Base-by-base conservation (phyloP, 2,888 invertebrate species). In the Anagyrus pseudococci region DNA sequence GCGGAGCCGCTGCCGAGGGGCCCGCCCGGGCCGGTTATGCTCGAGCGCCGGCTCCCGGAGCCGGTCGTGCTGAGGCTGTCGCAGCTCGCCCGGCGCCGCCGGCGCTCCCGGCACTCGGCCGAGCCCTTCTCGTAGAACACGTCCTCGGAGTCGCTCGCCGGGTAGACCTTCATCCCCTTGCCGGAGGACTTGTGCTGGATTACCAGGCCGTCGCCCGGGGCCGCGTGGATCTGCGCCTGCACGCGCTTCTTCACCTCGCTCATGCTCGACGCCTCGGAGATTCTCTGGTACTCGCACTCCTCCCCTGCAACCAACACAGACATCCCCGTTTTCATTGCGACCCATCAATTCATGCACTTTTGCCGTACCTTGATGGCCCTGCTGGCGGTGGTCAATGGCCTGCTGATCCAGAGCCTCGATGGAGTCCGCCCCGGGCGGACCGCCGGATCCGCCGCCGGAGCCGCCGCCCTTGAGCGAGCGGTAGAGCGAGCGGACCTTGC, bases 61-160 rank as follows among this genome's bases (percentile, higher is more conserved):
- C 82, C 82, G 1, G 82, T 80, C 4, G 85, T 85, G 68, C 84
- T 85, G 20, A 86, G 72, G 26, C 85, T 86, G 72, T 86, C 85
- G 64, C 85, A 85, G 6, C 86, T 86, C 2, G 81, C 79, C 29
- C 83, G 81, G 56, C 84, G 72, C 33, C 79, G 76, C 40, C 76
- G 72, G 56, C 74, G 68, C 17, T 55, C 49, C 10, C 37, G 8
- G 17, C 58, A 68, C 20, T 76, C 75, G 19, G 49, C 67, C 40
- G 70, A 67, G 15, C 66, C 59, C 57, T 77, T 76, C n/a, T 76
- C 75, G 66, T 85, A 85, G 71, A 85, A 85, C 7, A 85, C 83
- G 58, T 85, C 85, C 70, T 86, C 85, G 1, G 85, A 84, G 64
- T 85, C 85, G 69, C 85, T 85, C 67, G 83, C 85, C 1, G 85